Evolutionary conservation across 2,888 invertebrate species (phyloP).

Genomic region (Dusona sp.): DNA sequence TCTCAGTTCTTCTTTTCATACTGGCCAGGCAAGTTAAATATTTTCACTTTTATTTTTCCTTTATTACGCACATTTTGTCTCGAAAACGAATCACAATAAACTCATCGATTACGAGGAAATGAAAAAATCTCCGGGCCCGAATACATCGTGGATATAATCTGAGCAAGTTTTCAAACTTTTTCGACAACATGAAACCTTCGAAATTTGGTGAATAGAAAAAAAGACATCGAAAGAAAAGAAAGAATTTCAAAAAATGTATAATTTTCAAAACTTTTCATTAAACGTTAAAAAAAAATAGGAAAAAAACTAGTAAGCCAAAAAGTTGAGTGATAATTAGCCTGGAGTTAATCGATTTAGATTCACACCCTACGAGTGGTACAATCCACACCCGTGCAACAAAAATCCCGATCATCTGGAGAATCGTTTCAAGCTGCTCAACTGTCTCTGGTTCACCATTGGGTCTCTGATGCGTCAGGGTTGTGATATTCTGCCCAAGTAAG

Average conservation of each 20-base stretch:
- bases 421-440: conserved; percentile 96
- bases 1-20: conserved; percentile 88
- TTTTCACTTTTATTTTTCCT: conserved; percentile 3
- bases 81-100: neutral
- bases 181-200: neutral
- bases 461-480: conserved; percentile 98
- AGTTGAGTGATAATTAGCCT: conserved; percentile 36
- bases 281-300: neutral
- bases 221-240: neutral
- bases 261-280: neutral
- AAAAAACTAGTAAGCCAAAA: no score
- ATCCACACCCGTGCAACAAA: conserved; percentile 93
- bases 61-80: neutral
- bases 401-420: conserved; percentile 95
- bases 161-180: neutral
- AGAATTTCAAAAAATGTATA: no score
- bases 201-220: neutral
- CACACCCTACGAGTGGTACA: conserved; percentile 98
- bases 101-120: neutral
- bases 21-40: conserved; percentile 86
- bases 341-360: conserved; percentile 87
- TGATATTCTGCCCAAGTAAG: conserved; percentile 97
- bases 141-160: neutral
- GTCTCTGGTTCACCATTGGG: conserved; percentile 98
- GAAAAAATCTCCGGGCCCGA: neutral